These are phyloP conservation scores for Mola mola DNA, from an alignment of 2,113 vertebrate genomes.

Conservation along the genomic window DNA sequence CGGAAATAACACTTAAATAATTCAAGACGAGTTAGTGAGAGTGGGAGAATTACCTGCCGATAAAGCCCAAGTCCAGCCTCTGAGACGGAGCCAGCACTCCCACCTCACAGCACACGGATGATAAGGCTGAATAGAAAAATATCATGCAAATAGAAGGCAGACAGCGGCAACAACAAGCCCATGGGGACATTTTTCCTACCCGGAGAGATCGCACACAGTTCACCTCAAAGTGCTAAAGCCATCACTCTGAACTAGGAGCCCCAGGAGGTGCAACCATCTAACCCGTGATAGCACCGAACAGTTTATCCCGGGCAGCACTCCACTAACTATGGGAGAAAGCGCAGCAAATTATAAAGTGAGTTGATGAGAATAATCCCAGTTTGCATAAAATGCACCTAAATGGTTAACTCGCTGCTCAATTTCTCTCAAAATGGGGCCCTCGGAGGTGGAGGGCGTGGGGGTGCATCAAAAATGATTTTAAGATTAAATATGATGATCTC, in stretches of 20 bases:
- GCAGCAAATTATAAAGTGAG: slow-evolving; percentile 57
- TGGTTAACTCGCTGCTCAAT: too few species aligned
- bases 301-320: slow-evolving; percentile 69
- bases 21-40: slow-evolving; percentile 81
- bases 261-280: slow-evolving; percentile 64
- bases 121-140: slow-evolving; percentile 81
- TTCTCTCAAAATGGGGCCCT: slow-evolving; percentile 28
- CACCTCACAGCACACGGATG: slow-evolving; percentile 77
- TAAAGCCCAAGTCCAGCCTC: slow-evolving; percentile 78
- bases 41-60: slow-evolving; percentile 80
- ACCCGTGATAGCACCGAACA: slow-evolving; percentile 62
- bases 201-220: slow-evolving; percentile 75
- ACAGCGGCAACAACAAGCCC: slow-evolving; percentile 80
- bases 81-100: slow-evolving; percentile 79
- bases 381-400: slow-evolving; percentile 58
- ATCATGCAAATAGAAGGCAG: slow-evolving; percentile 81
- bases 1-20: slow-evolving; percentile 79
- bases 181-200: slow-evolving; percentile 72
- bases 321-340: slow-evolving; percentile 59
- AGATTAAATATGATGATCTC: slow-evolving; percentile 66
- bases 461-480: slow-evolving; percentile 63
- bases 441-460: slow-evolving; percentile 31
- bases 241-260: slow-evolving; percentile 75
- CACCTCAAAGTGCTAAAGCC: slow-evolving; percentile 74
- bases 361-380: slow-evolving; percentile 68